Conservation (phyloP, 2,888 invertebrate genomes). For the Acrobasis consociella region DNA sequence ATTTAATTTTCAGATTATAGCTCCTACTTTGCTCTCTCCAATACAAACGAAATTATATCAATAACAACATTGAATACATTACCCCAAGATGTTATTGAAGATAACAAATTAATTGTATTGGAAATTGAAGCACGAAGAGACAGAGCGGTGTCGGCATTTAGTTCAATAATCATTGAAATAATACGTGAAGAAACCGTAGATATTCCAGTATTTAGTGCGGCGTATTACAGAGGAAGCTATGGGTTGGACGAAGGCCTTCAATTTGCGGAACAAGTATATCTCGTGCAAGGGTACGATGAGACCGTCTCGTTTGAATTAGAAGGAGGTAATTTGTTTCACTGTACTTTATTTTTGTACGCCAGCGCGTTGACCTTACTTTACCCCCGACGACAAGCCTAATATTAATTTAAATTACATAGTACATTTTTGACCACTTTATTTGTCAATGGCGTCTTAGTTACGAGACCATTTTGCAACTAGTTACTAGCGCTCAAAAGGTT, state of each 20-base stretch:
- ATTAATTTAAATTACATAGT: no score
- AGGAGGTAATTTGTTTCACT: slow-evolving; percentile 40
- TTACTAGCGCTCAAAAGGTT: no score
- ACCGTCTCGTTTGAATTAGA: slow-evolving; percentile 42
- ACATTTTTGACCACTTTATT: no score
- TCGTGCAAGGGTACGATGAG: slow-evolving; percentile 41
- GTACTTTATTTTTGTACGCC: no score
- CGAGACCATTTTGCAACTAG: no score
- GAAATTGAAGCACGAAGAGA: slow-evolving; percentile 55
- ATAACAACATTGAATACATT: slow-evolving; percentile 38
- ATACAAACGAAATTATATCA: slow-evolving; percentile 39
- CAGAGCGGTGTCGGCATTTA: slow-evolving; percentile 49
- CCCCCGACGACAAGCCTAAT: no score
- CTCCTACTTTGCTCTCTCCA: slow-evolving; percentile 41
- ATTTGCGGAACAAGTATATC: slow-evolving; percentile 36
- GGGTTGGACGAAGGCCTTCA: slow-evolving; percentile 35
- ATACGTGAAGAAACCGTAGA: slow-evolving; percentile 34
- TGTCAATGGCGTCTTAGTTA: no score
- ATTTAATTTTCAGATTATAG: slow-evolving; percentile 48
- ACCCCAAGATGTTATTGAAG: slow-evolving; percentile 38
- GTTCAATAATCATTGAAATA: slow-evolving; percentile 51
- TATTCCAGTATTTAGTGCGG: slow-evolving; percentile 38
- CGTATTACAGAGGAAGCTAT: slow-evolving; percentile 44
- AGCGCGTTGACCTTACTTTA: no score
- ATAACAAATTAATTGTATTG: slow-evolving; percentile 50